Conservation (phyloP, 2,797 vertebrate genomes). For the Anisognathus igniventris region DNA sequence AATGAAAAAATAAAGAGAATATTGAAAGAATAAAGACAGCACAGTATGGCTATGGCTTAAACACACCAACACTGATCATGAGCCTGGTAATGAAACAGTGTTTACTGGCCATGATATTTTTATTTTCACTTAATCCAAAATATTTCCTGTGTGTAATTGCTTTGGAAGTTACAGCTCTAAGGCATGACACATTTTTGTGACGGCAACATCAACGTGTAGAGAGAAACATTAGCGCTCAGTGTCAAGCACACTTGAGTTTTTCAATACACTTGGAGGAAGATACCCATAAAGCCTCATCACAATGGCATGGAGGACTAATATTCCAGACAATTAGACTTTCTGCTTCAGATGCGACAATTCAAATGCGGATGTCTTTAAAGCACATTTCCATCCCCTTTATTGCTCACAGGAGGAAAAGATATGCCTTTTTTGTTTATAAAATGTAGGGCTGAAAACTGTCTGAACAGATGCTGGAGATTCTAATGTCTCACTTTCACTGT, state of each 20-base stretch:
- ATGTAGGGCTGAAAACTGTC: conserved; percentile 48
- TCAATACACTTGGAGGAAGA: conserved; percentile 58
- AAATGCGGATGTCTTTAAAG: conserved; percentile 66
- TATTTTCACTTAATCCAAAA: conserved; percentile 50
- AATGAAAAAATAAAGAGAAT: neutral
- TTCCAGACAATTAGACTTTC: conserved; percentile 70
- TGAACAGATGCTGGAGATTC: conserved; percentile 39
- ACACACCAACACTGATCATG: neutral
- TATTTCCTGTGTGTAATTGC: conserved; percentile 70
- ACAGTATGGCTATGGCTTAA: neutral
- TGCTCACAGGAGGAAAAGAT: conserved; percentile 62
- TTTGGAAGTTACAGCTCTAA: conserved; percentile 69
- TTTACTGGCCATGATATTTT: conserved; percentile 61
- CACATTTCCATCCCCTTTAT: conserved; percentile 58
- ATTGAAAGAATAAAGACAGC: neutral
- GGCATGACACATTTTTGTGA: conserved; percentile 68
- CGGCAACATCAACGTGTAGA: conserved; percentile 38
- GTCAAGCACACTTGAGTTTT: conserved; percentile 74
- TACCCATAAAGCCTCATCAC: conserved; percentile 46
- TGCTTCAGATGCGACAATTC: conserved; percentile 73
- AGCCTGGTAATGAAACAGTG: conserved; percentile 42
- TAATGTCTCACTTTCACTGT: conserved; percentile 34
- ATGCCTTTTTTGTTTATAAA: conserved; percentile 65
- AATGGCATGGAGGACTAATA: conserved; percentile 60
- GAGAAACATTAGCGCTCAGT: conserved; percentile 61